A percentile compares a stretch with the other conserved stretches of the same genome.
phyloP scores from a whole-genome alignment of 2,113 vertebrate species.

The Fulmarus glacialis region DNA sequence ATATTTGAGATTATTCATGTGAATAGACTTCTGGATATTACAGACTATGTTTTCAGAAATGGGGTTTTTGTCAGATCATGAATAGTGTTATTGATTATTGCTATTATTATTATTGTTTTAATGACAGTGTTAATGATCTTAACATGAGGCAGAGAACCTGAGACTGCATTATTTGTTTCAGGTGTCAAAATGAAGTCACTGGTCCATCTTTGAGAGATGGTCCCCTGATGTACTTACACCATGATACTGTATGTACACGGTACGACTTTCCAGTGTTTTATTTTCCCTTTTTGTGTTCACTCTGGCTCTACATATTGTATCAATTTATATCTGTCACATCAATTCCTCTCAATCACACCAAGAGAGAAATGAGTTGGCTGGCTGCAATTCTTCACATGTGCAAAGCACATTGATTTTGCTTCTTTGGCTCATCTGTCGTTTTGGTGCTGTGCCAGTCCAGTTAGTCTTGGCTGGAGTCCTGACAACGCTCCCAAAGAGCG shows the following conservation, averaged over 20 bases:
- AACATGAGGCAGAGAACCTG: background rate
- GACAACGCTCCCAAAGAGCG: background rate
- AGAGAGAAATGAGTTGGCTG: background rate
- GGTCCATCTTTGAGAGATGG: background rate
- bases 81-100: background rate
- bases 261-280: background rate
- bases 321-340: background rate
- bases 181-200: background rate
- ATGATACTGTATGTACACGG: accelerated
- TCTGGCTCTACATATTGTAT: background rate
- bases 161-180: background rate
- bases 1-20: accelerated
- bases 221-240: background rate
- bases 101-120: background rate
- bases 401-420: background rate
- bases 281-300: background rate
- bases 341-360: background rate
- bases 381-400: background rate
- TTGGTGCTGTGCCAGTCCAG: background rate
- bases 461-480: background rate
- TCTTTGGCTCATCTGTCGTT: background rate
- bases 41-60: background rate
- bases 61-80: background rate
- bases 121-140: background rate
- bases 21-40: background rate